Percentiles rank a stretch among this genome's conserved stretches.
Conservation (phyloP, 92 coral and sea anemone genomes). For the Plumapathes pennacea region DNA sequence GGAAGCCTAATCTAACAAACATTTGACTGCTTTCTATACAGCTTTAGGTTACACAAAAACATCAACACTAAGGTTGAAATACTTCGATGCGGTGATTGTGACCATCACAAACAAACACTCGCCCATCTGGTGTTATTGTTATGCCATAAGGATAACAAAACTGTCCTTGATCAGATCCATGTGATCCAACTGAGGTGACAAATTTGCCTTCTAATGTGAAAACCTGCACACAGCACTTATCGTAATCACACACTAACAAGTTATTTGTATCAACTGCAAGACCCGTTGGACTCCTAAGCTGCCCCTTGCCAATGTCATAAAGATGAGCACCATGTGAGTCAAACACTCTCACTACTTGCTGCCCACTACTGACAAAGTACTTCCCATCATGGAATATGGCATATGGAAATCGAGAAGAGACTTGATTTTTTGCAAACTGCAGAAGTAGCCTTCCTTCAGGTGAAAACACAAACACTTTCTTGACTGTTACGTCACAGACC, state of each 20-base stretch:
- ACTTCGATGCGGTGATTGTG: slow-evolving; percentile 46
- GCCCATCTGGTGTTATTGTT: slow-evolving; percentile 30
- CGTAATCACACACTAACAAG: slow-evolving; percentile 53
- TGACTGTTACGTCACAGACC: slow-evolving; percentile 44
- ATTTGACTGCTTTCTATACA: too few species aligned
- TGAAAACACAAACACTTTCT: slow-evolving; percentile 48
- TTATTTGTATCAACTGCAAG: slow-evolving; percentile 30
- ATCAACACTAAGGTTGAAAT: too few species aligned
- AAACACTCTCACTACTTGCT: slow-evolving; percentile 44
- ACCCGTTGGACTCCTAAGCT: slow-evolving; percentile 54
- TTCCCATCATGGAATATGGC: slow-evolving; percentile 37
- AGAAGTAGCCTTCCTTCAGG: slow-evolving; percentile 31
- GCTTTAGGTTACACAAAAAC: too few species aligned
- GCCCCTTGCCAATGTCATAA: slow-evolving; percentile 51
- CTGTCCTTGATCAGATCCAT: slow-evolving; percentile 49
- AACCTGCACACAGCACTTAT: slow-evolving; percentile 56
- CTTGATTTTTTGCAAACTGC: slow-evolving; percentile 7
- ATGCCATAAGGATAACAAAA: slow-evolving; percentile 56
- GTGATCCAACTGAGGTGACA: slow-evolving; percentile 44
- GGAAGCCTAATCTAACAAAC: too few species aligned
- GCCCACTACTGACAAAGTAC: slow-evolving; percentile 40
- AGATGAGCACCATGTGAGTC: slow-evolving; percentile 26
- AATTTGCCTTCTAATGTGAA: slow-evolving; percentile 51
- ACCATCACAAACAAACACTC: slow-evolving; percentile 39
- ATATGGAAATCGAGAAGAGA: slow-evolving; percentile 38